Evolutionary conservation across 1,140 invertebrate species (phyloP), one percentile per base, ranked within the genome.

Genomic region (Euura lappo): DNA sequence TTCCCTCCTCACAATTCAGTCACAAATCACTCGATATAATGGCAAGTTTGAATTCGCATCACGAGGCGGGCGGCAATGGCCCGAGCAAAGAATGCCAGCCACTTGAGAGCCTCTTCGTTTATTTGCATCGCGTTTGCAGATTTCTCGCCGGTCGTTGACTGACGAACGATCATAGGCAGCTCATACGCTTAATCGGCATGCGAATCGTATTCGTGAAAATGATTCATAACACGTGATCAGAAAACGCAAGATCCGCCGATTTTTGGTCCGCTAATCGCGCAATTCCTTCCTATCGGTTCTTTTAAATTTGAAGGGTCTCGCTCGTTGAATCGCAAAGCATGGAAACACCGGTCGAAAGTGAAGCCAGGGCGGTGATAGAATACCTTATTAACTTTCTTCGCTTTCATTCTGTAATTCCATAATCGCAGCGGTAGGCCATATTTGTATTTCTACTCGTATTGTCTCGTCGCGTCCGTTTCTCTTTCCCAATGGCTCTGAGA

Each of bases 401-500:
- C 79, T 80, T 80, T 80, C 79, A 71, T 78, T 64, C 28, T 28
- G 28, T 80, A 80, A 78, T 80, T 80, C 69, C 69, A 79, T 72
- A 78, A 78, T 76, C 78, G 74, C 70, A 66, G 64, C 69, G 70
- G 69, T 45, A 45, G 66, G 13, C 65, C 65, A 51, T 44, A 65
- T 42, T 28, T 28, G 28, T 28, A 28, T 28, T 28, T 28, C 28
- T 28, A 28, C 28, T 28, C 28, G 28, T 28, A 28, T 28, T 28
- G 28, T 28, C 28, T 28, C 28, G 28, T 28, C 28, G 28, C 28
- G 28, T 28, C 28, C 28, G 28, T 28, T 28, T 28, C 28, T 28
- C 28, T 28, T 28, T 28, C 28, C 28, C 28, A 28, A 28, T 28
- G 28, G 28, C 28, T 28, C 28, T 28, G 28, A 28, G 28, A 28